phyloP scores from a whole-genome alignment of 2,888 invertebrate species.

The Tolmerus cingulatus region DNA sequence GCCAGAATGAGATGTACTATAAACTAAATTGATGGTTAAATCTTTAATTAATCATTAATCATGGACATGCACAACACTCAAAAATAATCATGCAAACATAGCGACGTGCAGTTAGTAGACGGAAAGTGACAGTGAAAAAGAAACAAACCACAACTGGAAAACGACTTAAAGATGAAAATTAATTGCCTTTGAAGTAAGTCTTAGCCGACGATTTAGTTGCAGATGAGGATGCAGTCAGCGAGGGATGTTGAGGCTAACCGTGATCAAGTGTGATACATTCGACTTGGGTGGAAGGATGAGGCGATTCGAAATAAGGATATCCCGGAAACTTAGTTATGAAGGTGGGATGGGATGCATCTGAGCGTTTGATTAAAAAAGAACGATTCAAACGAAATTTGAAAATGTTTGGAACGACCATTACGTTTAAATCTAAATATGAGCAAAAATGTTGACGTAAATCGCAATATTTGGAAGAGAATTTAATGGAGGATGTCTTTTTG shows the following conservation, averaged over 20 bases:
- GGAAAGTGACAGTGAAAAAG: background rate
- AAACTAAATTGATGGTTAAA: background rate
- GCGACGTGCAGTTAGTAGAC: background rate
- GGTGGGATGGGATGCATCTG: slow-evolving; percentile 1
- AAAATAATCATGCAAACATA: background rate
- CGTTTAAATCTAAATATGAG: slow-evolving; percentile 16
- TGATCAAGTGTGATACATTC: slow-evolving; percentile 16
- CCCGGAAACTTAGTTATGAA: background rate
- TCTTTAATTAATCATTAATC: background rate
- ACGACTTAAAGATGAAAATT: slow-evolving; percentile 22
- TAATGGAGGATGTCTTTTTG: slow-evolving; percentile 33
- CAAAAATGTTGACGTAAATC: slow-evolving; percentile 12
- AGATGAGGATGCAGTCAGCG: slow-evolving; percentile 13
- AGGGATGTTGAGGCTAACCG: background rate
- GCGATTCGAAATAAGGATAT: background rate
- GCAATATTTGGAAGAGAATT: slow-evolving; percentile 17
- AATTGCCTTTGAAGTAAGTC: slow-evolving; percentile 20
- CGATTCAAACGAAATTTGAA: background rate
- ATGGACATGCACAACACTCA: background rate
- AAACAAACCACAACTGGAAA: slow-evolving; percentile 9
- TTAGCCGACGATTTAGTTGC: slow-evolving; percentile 6
- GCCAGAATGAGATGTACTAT: background rate
- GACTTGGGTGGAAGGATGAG: background rate
- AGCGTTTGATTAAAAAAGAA: background rate
- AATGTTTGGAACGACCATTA: background rate